Evolutionary conservation across 2,113 vertebrate genomes (phyloP), one percentile per base, ranked within the genome.

Genomic region (Nicator chloris): DNA sequence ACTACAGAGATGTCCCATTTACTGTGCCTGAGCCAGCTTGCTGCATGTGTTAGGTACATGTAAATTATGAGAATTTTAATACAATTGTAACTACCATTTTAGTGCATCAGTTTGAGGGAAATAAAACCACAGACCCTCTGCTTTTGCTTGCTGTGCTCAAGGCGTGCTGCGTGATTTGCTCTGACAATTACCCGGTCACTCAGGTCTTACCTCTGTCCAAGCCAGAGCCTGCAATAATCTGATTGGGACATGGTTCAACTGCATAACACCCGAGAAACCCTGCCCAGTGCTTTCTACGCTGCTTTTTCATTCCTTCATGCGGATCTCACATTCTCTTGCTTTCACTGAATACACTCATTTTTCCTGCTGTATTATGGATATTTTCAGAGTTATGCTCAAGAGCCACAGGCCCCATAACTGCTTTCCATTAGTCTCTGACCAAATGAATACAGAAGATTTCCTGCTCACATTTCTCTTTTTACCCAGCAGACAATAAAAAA

Each of bases 241-340:
- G 31, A 80, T 24, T 68, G 82, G 49, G 59, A 86, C 60, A 82
- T 15, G 68, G 76, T 92, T 93, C 90, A 93, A 26, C 59, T 77
- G 88, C 2, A 0, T 28, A 82, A 57, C 57, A 54, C 30, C 26
- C 0, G 0, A 31, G 56, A 83, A 80, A 54, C 47, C 7, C 20
- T 59, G 44, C 27, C 44, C 72, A 19, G 30, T 7, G 45, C 44
- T 77, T 77, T 63, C 35, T 72, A 18, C 53, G 53, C 37, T 91
- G 56, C 40, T 65, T 95, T 94, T 76, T 35, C 24, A 17, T 71
- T 82, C 59, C 33, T 91, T 72, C 6, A 9, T 23, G 31, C 0
- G 0, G 61, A 9, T n/a, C 47, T 83, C 42, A 20, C 56, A 35
- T 69, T 44, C 44, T 50, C 23, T 40, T 89, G 28, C 64, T 44